Evolutionary conservation across 1,140 invertebrate genomes (phyloP), one percentile per base, ranked within the genome.

Genomic region (Propsilocerus akamusi): DNA sequence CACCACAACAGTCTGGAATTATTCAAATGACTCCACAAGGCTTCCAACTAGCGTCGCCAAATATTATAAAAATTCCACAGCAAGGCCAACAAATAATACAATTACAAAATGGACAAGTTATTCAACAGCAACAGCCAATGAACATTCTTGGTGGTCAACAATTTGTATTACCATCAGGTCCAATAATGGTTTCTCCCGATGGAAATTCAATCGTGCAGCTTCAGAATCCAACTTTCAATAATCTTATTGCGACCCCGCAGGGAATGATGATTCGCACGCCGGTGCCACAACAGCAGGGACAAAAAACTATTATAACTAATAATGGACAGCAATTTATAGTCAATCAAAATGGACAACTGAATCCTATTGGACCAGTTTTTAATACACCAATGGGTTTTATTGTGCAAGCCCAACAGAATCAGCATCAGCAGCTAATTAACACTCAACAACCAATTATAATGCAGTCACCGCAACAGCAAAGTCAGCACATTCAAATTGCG

Each of bases 61-160:
- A 81, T 51, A 77, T 81, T 2, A 81, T 81, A 78, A 81, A 81
- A 53, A 68, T 25, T 24, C 14, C 46, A 24, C n/a, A 24, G 3
- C 24, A 17, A 24, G 22, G 25, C 22, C 79, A 81, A 56, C 80
- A 81, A 57, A 83, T 86, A 24, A 85, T 87, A 63, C 63, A n/a
- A n/a, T n/a, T 87, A 25, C 65, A 81, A 1, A 63, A 65, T 49
- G 65, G 65, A 22, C 63, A 63, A 0, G 60, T 63, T 48, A 60
- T 65, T 11, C 49, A 75, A 23, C 85, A 88, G 14, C 17, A 41
- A n/a, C n/a, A n/a, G 59, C 84, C 85, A 1, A 80, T 88, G 12
- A 87, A 86, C 68, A 63, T 83, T 26, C 71, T 85, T 23, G 83
- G 84, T 57, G 78, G 81, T 3, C 85, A 87, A 57, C 84, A 88